Evolutionary conservation across 2,888 invertebrate genomes (phyloP), one percentile per base, ranked within the genome.

Genomic region (Zonitis immaculata): DNA sequence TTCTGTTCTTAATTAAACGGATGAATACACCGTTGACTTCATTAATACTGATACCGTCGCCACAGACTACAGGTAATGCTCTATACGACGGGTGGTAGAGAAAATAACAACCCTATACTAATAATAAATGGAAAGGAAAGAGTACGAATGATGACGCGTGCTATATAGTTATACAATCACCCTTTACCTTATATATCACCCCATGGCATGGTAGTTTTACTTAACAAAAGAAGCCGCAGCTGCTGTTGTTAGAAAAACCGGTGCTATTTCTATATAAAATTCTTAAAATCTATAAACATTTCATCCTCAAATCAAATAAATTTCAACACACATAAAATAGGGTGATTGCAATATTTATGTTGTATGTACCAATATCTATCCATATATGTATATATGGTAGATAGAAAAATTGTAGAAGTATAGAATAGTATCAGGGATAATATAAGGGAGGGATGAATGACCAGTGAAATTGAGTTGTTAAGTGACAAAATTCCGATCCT

Each of bases 171-270:
- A n/a, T 67, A 35, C 8, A 14, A 12, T 52, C 67, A 68, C 68
- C 69, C 67, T 69, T 69, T 66, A 65, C 67, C 66, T 68, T 69
- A n/a, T n/a, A n/a, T n/a, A n/a, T 67, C 65, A 63, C 67, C 66
- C 64, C 47, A 52, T 52, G 46, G 56, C n/a, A n/a, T n/a, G n/a
- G n/a, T 59, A 42, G 55, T 53, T 59, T 9, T 35, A 35, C 8
- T n/a, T n/a, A 68, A 68, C 67, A 68, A 68, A 67, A 61, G 58
- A 59, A 57, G 58, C 62, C 65, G 62, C 68, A 68, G 68, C 68
- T 68, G 68, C 65, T 62, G 55, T 57, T 51, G 49, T n/a, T n/a
- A n/a, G n/a, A 62, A 57, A 60, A 51, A 59, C 54, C 54, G 54
- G 54, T 54, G 54, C 12, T 44, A 50, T 47, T 47, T 50, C 48